Evolutionary conservation across 2,888 invertebrate genomes (phyloP), one percentile per base, ranked within the genome.

Genomic region (Brenthis daphne): DNA sequence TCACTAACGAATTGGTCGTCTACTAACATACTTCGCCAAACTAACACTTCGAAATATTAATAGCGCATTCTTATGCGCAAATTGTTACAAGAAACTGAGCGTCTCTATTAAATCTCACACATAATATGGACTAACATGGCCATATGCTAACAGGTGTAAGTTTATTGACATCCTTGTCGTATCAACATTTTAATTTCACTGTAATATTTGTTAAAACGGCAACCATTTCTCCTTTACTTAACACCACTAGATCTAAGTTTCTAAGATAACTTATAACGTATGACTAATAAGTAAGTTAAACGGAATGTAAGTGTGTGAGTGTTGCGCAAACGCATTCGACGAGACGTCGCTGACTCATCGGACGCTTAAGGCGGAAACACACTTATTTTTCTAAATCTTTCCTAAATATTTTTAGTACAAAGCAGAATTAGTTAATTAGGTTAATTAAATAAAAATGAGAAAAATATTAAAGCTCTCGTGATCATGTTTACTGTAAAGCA

Each of bases 131-230:
- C 81, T 84, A 84, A 81, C 81, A 81, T 82, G 82, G 82, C 82
- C 82, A 79, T 86, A 86, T 85, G 87, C 87, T 88, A 90, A 89
- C 90, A 89, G 85, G 87, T 89, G 89, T 79, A 83, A 86, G 85
- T 89, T 87, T 87, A 87, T 87, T 87, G 87, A 88, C 89, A 87
- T 88, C 82, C 80, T 81, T 84, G 82, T 82, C 82, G 80, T 79
- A 83, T 77, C 76, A 77, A 78, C 79, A 77, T 63, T 77, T 74
- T 73, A 68, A 67, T 75, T 65, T 54, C 13, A 69, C 57, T 50
- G 33, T 58, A 29, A 24, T 3, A 12, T 56, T 70, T 70, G 57
- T 65, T 60, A 53, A 69, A 70, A 64, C 57, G 29, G 5, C 58
- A 57, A 75, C 70, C 81, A 85, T 82, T 77, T 70, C 79, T 37